Evolutionary conservation across 2,113 vertebrate species (phyloP), one percentile per base, ranked within the genome.

Genomic region (Caretta caretta): DNA sequence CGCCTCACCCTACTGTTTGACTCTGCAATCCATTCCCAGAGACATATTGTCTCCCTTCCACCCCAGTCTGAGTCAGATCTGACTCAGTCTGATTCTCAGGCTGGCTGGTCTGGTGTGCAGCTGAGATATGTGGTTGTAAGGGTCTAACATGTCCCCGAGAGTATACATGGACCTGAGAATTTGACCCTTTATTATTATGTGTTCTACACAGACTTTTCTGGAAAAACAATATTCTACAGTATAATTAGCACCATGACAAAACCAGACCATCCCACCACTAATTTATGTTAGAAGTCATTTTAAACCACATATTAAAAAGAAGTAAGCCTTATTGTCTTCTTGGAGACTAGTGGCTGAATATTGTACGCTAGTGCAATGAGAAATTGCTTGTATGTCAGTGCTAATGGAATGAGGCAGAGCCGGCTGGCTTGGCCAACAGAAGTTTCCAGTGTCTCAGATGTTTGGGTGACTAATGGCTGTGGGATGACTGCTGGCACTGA

Each of bases 321-420:
- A 78, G 42, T 78, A 78, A 78, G 27, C 5, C 22, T 78, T 78
- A 76, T 24, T 76, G 42, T 31, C 17, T 81, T 24, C 20, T 54
- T 76, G 65, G 53, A 76, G 81, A 76, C 51, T 29, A 81, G 14
- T 20, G 31, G 50, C 80, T 53, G 29, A 35, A 48, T 51, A 53
- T 27, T 22, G 86, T 13, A 29, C 5, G 13, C 50, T 86, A 46
- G 78, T 85, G 57, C 84, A 85, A 90, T n/a, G 50, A 72, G 80
- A 84, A 96, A 38, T 3, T 83, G 93, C 82, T 54, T 56, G 83
- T 82, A 91, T 72, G 22, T 82, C 91, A 75, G 22, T 16, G 29
- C 56, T 50, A 65, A 84, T 85, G 93, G 95, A 93, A 96, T 90
- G 93, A 94, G 48, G 90, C 51, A 91, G 83, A 84, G 81, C 93